Evolutionary conservation across 1,140 invertebrate species (phyloP).

Genomic region (Heterodera schachtii): DNA sequence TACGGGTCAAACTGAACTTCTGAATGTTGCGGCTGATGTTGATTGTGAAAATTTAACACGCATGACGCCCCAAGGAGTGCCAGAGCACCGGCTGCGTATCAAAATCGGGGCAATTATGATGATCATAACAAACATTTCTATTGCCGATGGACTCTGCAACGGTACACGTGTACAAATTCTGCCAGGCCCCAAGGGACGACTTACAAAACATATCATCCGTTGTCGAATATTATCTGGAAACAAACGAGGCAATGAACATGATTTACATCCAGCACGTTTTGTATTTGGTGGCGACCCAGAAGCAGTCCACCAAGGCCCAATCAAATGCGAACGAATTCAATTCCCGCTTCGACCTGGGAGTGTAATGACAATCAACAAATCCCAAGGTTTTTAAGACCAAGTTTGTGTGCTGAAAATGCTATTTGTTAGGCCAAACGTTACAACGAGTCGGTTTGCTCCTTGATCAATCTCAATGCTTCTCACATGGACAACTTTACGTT

Average conservation of each 20-base stretch:
- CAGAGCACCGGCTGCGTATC: background rate
- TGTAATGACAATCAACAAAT: conserved; percentile 5
- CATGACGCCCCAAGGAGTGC: background rate
- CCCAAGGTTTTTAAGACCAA: background rate
- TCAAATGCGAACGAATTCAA: background rate
- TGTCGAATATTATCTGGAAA: background rate
- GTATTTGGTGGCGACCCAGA: conserved; percentile 15
- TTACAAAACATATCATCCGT: background rate
- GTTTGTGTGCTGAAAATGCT: too few species aligned
- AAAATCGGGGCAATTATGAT: background rate
- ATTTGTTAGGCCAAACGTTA: conserved; percentile 21
- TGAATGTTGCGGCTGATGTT: background rate
- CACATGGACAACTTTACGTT: too few species aligned
- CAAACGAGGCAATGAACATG: background rate
- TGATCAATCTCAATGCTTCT: too few species aligned
- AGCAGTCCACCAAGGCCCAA: background rate
- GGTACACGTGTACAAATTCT: background rate
- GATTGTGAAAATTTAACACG: background rate
- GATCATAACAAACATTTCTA: background rate
- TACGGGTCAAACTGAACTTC: background rate
- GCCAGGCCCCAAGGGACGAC: background rate
- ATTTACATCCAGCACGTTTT: background rate
- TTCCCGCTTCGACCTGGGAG: background rate
- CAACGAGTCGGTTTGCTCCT: background rate
- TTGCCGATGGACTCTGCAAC: conserved; percentile 4